Conservation (phyloP, 2,888 invertebrate species). For the Acleris literana region DNA sequence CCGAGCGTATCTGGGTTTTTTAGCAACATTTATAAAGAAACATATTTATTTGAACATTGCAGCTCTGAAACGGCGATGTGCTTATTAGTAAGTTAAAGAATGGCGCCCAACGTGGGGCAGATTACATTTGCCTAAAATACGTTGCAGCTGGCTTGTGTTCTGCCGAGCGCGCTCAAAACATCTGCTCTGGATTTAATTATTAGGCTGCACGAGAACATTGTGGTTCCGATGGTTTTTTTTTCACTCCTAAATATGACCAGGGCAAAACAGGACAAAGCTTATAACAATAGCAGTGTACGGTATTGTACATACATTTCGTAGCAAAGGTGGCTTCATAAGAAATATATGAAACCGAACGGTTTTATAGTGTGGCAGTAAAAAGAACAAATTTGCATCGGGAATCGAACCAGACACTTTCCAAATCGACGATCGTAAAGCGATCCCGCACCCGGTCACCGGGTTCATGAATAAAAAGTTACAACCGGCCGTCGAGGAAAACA, state of each 20-base stretch:
- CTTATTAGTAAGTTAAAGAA: constrained; percentile 35
- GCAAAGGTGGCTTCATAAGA: constrained; percentile 49
- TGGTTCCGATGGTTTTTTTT: constrained; percentile 6
- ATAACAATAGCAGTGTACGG: constrained; percentile 55
- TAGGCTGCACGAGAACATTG: constrained; percentile 25
- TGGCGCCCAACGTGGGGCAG: constrained; percentile 55
- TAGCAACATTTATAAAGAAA: constrained; percentile 5
- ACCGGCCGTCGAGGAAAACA: constrained; percentile 39
- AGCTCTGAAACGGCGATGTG: constrained; percentile 12
- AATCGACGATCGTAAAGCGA: constrained; percentile 75
- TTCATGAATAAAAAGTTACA: constrained; percentile 67
- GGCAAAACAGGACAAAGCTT: not conserved
- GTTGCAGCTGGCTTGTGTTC: constrained; percentile 51
- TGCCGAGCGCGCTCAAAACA: constrained; percentile 38
- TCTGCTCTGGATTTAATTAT: constrained; percentile 34
- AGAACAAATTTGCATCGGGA: constrained; percentile 68
- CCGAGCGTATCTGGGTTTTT: not conserved
- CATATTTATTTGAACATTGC: constrained; percentile 12
- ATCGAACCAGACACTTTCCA: constrained; percentile 70
- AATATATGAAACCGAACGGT: constrained; percentile 62
- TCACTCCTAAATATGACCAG: not conserved
- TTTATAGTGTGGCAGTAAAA: constrained; percentile 71
- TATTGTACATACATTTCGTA: constrained; percentile 50
- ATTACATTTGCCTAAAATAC: constrained; percentile 51
- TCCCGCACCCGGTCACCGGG: constrained; percentile 62